These are phyloP conservation scores for Rhinopithecus roxellana DNA, from an alignment of 2,113 vertebrate genomes.

Conservation along the genomic window DNA sequence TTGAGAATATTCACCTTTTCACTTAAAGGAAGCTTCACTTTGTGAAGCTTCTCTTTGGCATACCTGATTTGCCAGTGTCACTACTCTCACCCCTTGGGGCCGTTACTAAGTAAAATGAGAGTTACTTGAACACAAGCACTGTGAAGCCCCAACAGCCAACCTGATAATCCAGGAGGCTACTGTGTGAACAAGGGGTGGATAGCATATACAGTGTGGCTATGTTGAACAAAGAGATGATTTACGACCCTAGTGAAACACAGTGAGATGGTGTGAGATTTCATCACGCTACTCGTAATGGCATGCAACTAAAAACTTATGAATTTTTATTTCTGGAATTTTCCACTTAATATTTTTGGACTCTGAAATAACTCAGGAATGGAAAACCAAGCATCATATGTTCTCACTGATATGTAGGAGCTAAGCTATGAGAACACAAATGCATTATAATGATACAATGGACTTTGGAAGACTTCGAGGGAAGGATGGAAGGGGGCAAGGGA, in stretches of 20 bases:
- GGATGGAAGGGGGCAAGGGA: too few species aligned
- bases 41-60: background rate
- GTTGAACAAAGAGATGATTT: background rate
- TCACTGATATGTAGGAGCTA: too few species aligned
- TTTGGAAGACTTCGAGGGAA: too few species aligned
- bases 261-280: background rate
- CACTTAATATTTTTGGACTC: background rate
- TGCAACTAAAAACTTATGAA: background rate
- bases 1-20: background rate
- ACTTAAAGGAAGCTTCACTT: background rate
- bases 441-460: too few species aligned
- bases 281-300: background rate
- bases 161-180: background rate
- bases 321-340: background rate
- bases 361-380: too few species aligned
- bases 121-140: background rate
- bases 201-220: background rate
- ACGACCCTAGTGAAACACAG: background rate
- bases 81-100: background rate
- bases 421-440: too few species aligned
- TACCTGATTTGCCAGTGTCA: background rate
- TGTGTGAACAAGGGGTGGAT: background rate
- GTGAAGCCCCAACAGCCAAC: background rate
- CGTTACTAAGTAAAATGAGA: background rate
- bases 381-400: too few species aligned